Conservation (phyloP, 2,797 vertebrate genomes). For the Macroramphosus scolopax region DNA sequence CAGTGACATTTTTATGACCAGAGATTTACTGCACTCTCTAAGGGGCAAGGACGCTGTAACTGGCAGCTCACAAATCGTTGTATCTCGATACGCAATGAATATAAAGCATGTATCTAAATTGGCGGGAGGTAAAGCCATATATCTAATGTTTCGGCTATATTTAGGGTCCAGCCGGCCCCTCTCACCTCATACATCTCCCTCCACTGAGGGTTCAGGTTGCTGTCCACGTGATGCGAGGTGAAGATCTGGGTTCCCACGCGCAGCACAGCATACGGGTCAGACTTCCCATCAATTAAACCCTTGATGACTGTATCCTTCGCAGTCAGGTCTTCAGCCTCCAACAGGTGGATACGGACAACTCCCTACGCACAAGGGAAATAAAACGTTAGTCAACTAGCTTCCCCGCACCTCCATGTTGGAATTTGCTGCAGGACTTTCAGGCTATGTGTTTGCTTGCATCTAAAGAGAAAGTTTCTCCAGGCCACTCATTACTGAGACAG, state of each 20-base stretch:
- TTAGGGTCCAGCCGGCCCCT: slow-evolving; percentile 43
- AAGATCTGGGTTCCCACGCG: slow-evolving; percentile 91
- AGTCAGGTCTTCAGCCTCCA: slow-evolving; percentile 84
- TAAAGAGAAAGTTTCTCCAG: slow-evolving; percentile 32
- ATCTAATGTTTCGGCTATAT: not conserved
- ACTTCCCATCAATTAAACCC: slow-evolving; percentile 89
- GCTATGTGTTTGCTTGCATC: slow-evolving; percentile 33
- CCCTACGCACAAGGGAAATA: slow-evolving; percentile 71
- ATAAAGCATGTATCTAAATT: not conserved
- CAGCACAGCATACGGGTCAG: slow-evolving; percentile 89
- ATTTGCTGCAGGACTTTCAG: slow-evolving; percentile 11
- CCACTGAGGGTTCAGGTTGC: slow-evolving; percentile 90
- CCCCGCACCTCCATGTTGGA: not conserved
- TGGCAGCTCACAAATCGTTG: slow-evolving; percentile 12
- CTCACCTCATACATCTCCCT: slow-evolving; percentile 91
- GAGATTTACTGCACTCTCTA: slow-evolving; percentile 2
- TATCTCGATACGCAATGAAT: too few species aligned
- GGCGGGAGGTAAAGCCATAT: not conserved
- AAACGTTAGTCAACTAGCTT: not conserved
- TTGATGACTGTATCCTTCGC: slow-evolving; percentile 91
- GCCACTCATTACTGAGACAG: slow-evolving; percentile 42
- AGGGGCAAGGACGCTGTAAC: slow-evolving; percentile 25
- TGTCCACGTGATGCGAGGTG: slow-evolving; percentile 87
- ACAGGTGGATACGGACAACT: slow-evolving; percentile 88
- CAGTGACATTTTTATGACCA: slow-evolving; percentile 2